Evolutionary conservation across 30 jellyfish, hydroid and myxozoan genomes (phyloP).

Genomic region (Cassiopea andromeda): DNA sequence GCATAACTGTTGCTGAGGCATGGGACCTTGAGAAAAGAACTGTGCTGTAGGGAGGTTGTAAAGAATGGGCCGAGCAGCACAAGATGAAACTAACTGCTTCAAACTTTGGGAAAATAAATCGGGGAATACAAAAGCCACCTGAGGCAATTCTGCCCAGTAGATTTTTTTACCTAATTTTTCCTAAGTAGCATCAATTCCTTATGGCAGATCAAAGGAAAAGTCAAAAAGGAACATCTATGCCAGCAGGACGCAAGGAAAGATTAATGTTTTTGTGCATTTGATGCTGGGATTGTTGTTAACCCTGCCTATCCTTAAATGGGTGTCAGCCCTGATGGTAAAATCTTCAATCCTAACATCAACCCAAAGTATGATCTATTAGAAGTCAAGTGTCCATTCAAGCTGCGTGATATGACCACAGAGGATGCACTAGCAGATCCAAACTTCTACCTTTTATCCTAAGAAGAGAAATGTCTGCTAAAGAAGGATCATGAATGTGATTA

Average conservation of each 20-base stretch:
- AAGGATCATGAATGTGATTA: conserved; percentile 8
- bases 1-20: conserved; percentile 1
- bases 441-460: conserved; percentile 7
- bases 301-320: conserved; percentile 24
- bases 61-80: conserved; percentile 30
- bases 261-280: conserved; percentile 7
- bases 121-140: conserved; percentile 22
- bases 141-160: conserved; percentile 11
- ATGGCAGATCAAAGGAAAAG: conserved; percentile 33
- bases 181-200: conserved; percentile 4
- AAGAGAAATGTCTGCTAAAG: conserved; percentile 4
- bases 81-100: conserved; percentile 11
- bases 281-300: conserved; percentile 18
- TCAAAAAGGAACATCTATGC: conserved; percentile 15
- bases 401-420: conserved; percentile 12
- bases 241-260: conserved; percentile 5
- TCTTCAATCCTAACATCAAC: conserved; percentile 15
- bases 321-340: conserved; percentile 26
- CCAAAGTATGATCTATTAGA: conserved; percentile 20
- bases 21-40: conserved; percentile 19
- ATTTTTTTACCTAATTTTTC: conserved; percentile 1
- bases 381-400: conserved; percentile 30
- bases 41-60: conserved; percentile 11
- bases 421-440: conserved; percentile 36
- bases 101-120: conserved; percentile 26